Evolutionary conservation across 1,140 invertebrate species (phyloP).

Genomic region (Whitmania pigra): DNA sequence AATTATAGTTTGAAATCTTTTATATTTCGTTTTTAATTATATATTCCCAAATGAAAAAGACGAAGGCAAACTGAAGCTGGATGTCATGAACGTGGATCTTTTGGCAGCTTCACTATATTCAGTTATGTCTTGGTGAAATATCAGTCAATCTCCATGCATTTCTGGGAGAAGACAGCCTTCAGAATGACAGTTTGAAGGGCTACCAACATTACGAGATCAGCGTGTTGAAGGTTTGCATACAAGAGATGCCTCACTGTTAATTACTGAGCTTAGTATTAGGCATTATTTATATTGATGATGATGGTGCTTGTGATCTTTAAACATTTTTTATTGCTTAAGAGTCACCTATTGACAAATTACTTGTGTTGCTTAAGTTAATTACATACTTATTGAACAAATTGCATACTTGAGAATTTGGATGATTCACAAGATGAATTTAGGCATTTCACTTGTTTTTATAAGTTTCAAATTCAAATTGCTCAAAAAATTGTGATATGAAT

Average conservation of each 20-base stretch:
- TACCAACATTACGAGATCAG: constrained; percentile 86
- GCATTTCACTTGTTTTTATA: background rate
- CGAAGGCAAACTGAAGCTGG: constrained; percentile 77
- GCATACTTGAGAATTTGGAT: background rate
- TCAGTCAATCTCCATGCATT: constrained; percentile 67
- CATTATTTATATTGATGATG: background rate
- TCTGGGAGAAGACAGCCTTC: constrained; percentile 59
- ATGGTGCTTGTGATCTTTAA: background rate
- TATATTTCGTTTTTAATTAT: background rate
- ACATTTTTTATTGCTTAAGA: background rate
- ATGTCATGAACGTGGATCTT: constrained; percentile 91
- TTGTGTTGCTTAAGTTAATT: background rate
- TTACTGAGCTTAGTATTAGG: background rate
- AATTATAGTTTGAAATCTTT: background rate
- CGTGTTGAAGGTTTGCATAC: constrained; percentile 65
- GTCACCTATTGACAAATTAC: background rate
- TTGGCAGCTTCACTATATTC: constrained; percentile 93
- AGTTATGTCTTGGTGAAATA: constrained; percentile 88
- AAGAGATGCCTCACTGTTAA: background rate
- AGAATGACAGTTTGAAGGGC: constrained; percentile 66
- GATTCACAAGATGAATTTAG: constrained; percentile 15
- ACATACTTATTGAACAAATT: background rate
- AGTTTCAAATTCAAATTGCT: too few relatives aligned
- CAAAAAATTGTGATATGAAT: too few relatives aligned
- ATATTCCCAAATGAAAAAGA: constrained; percentile 55